Evolutionary conservation across 2,797 vertebrate genomes (phyloP), one percentile per base, ranked within the genome.

Genomic region (Champsocephalus gunnari): DNA sequence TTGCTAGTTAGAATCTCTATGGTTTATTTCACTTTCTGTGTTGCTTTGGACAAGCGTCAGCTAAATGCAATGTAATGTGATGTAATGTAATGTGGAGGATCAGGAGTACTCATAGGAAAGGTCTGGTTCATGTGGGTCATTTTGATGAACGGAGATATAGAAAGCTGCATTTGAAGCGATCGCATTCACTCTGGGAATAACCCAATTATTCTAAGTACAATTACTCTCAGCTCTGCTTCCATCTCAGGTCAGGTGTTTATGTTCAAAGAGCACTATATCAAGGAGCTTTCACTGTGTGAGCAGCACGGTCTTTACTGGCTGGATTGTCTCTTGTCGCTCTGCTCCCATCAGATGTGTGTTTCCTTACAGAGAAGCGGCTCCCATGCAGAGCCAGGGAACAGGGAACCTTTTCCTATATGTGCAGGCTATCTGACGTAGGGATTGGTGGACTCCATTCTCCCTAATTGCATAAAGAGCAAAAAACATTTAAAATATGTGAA

Each of bases 181-280:
- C 47, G 64, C 38, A 45, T 61, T 62, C 16, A 47, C 12, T 62
- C 43, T 58, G 14, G 53, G 19, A 71, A 24, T 59, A 58, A 62
- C 49, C 12, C 7, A 71, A 63, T 7, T 38, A 47, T 4, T 45
- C 45, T 51, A 28, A 41, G 34, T 44, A 11, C 51, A 14, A 44
- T 53, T 24, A 57, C n/a, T 21, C 38, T 44, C 4, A 7, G 6
- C 11, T 38, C 28, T 57, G 57, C 19, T 32, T 16, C 53, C 34
- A 38, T 38, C 34, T 38, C 34, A 38, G 34, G 53, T 68, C 16
- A 48, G 16, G 48, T 12, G 19, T 19, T 66, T 63, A 45, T 24
- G 57, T 57, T 62, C 17, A 44, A 38, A 70, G 17, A 49, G 19
- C 43, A 21, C 53, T 12, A 28, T 11, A 28, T 70, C 58, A 67